Evolutionary conservation across 2,888 invertebrate species (phyloP).

Genomic region (Halictus ligatus): DNA sequence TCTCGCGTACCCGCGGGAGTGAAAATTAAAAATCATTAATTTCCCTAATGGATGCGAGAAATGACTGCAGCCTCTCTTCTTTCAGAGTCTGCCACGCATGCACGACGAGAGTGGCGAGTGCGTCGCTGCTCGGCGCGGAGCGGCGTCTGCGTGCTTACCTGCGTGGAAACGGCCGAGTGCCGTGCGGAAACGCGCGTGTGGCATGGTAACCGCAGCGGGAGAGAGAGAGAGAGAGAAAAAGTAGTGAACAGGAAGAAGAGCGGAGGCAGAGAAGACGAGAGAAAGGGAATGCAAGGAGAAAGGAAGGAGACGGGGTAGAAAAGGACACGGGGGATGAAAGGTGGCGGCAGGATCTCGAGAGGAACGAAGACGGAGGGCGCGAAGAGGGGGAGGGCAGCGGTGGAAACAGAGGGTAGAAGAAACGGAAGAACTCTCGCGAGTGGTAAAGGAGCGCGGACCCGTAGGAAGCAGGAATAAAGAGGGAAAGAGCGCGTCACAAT

Average conservation of each 20-base stretch:
- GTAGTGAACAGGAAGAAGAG: slow-evolving; percentile 16
- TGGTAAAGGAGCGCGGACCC: slow-evolving; percentile 25
- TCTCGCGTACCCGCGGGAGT: slow-evolving; percentile 48
- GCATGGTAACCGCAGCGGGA: slow-evolving; percentile 38
- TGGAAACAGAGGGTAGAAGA: slow-evolving; percentile 41
- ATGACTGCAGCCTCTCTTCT: slow-evolving; percentile 68
- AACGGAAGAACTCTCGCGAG: slow-evolving; percentile 35
- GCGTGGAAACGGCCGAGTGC: slow-evolving; percentile 58
- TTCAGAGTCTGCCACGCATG: slow-evolving; percentile 55
- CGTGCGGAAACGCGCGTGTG: slow-evolving; percentile 50
- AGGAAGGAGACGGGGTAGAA: slow-evolving; percentile 4
- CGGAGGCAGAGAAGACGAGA: not conserved
- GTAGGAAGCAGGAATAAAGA: slow-evolving; percentile 31
- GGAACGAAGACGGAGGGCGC: slow-evolving; percentile 16
- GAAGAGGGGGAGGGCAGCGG: slow-evolving; percentile 18
- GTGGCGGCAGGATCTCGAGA: slow-evolving; percentile 9
- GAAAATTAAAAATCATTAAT: slow-evolving; percentile 78
- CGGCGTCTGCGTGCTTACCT: slow-evolving; percentile 56
- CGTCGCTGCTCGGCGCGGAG: slow-evolving; percentile 32
- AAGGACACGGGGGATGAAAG: slow-evolving; percentile 26
- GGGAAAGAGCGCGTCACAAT: slow-evolving; percentile 61
- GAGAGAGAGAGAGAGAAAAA: slow-evolving; percentile 26
- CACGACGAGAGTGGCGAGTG: slow-evolving; percentile 53
- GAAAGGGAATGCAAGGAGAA: not conserved
- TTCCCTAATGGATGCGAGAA: slow-evolving; percentile 77